Conservation (phyloP, 2,797 vertebrate species). For the Anableps anableps region DNA sequence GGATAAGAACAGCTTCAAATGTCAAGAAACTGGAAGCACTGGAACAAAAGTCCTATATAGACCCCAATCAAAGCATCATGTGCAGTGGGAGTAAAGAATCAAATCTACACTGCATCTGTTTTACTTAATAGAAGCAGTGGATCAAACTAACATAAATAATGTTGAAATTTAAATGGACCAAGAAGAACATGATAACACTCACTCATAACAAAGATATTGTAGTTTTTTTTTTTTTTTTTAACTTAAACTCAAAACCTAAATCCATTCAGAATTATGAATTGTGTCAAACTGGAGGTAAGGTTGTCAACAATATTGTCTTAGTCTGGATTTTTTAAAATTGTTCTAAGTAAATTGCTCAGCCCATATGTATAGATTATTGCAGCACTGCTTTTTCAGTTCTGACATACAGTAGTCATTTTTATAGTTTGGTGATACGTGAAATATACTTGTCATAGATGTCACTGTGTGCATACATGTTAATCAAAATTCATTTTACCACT, state of each 20-base stretch:
- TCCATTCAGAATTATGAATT: neutral
- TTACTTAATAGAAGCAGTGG: neutral
- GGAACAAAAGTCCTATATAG: neutral
- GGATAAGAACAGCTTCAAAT: conserved; percentile 79
- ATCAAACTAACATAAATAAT: neutral
- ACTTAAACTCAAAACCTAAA: neutral
- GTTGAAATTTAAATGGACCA: neutral
- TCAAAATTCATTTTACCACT: neutral
- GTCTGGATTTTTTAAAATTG: neutral
- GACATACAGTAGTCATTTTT: neutral
- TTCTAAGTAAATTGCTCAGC: neutral
- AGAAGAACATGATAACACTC: neutral
- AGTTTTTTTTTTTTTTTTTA: neutral
- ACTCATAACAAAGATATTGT: neutral
- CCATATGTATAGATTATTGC: neutral
- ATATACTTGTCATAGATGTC: neutral
- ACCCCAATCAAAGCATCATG: neutral
- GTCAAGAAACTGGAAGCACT: conserved; percentile 8
- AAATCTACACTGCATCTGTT: neutral
- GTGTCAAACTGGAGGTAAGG: neutral
- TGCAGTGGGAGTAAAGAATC: neutral
- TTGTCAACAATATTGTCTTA: neutral
- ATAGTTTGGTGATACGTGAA: conserved; percentile 2
- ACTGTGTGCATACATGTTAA: conserved; percentile 2
- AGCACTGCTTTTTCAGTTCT: neutral